Evolutionary conservation across 2,797 vertebrate species (phyloP).

Genomic region (Furcifer pardalis): DNA sequence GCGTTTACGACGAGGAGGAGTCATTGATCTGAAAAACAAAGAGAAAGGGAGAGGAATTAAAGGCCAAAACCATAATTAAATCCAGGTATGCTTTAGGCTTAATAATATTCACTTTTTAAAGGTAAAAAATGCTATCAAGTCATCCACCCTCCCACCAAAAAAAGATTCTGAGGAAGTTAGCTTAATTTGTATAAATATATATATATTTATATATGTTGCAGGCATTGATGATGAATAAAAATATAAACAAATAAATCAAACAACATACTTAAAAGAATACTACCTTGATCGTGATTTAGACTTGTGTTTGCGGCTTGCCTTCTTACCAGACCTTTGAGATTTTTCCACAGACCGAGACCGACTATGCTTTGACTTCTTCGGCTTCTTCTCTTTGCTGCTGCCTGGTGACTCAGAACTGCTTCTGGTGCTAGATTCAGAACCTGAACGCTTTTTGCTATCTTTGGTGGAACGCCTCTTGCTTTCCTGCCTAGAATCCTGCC

Average conservation of each 20-base stretch:
- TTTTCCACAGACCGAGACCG: constrained; percentile 97
- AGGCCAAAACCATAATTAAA: constrained; percentile 64
- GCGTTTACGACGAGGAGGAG: constrained; percentile 92
- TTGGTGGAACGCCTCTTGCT: constrained; percentile 90
- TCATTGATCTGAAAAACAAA: constrained; percentile 93
- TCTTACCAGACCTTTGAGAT: constrained; percentile 99
- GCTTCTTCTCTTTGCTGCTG: constrained; percentile 97
- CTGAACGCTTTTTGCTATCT: constrained; percentile 89
- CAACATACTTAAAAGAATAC: constrained; percentile 92
- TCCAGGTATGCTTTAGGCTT: constrained; percentile 72
- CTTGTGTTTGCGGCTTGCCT: constrained; percentile 99
- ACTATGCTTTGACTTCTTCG: constrained; percentile 98
- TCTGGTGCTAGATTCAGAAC: constrained; percentile 91
- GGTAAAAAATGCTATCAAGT: constrained; percentile 65
- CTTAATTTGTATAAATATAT: constrained; percentile 60
- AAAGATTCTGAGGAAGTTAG: constrained; percentile 71
- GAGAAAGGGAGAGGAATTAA: constrained; percentile 75
- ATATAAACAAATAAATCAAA: constrained; percentile 76
- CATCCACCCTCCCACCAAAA: constrained; percentile 63
- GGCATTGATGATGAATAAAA: constrained; percentile 77
- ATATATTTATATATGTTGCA: constrained; percentile 70
- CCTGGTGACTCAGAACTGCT: constrained; percentile 92
- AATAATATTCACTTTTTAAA: constrained; percentile 72
- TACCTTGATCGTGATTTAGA: constrained; percentile 99
- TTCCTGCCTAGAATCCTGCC: constrained; percentile 87